Conservation (phyloP, 2,888 invertebrate genomes). For the Dysmachus trigonus region DNA sequence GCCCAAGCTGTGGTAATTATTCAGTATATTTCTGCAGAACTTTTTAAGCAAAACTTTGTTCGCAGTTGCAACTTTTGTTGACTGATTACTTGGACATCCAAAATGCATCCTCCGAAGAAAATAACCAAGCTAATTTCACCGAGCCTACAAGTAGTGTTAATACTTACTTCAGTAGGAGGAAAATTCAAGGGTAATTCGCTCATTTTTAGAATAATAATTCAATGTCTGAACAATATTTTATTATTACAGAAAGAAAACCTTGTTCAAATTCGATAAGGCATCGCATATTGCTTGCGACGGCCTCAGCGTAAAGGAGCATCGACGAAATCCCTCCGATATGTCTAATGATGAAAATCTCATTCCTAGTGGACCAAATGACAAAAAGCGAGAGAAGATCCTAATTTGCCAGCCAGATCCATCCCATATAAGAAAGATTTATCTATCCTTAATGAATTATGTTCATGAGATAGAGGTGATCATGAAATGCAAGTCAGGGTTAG, state of each 20-base stretch:
- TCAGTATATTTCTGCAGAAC: not conserved
- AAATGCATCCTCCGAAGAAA: constrained; percentile 73
- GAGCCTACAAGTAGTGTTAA: constrained; percentile 66
- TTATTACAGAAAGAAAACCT: constrained; percentile 67
- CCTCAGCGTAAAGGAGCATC: constrained; percentile 57
- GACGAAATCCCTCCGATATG: constrained; percentile 62
- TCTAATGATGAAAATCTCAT: constrained; percentile 61
- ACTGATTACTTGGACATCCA: constrained; percentile 89
- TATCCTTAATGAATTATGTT: constrained; percentile 83
- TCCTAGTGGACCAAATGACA: constrained; percentile 51
- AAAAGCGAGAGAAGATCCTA: constrained; percentile 69
- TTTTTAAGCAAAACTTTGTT: constrained; percentile 44
- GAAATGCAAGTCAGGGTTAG: constrained; percentile 69
- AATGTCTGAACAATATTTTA: not conserved
- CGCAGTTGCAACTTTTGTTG: constrained; percentile 82
- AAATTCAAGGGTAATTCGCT: constrained; percentile 58
- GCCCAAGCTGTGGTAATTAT: constrained; percentile 84
- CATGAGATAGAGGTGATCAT: constrained; percentile 81
- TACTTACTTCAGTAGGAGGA: constrained; percentile 63
- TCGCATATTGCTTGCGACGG: constrained; percentile 53
- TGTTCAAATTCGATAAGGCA: constrained; percentile 78
- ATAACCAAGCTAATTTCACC: constrained; percentile 63
- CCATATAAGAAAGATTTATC: constrained; percentile 81
- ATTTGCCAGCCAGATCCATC: constrained; percentile 81
- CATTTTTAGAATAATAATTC: not conserved